These are phyloP conservation scores for Villa cingulata DNA, from an alignment of 2,888 invertebrate genomes.

Conservation along the genomic window DNA sequence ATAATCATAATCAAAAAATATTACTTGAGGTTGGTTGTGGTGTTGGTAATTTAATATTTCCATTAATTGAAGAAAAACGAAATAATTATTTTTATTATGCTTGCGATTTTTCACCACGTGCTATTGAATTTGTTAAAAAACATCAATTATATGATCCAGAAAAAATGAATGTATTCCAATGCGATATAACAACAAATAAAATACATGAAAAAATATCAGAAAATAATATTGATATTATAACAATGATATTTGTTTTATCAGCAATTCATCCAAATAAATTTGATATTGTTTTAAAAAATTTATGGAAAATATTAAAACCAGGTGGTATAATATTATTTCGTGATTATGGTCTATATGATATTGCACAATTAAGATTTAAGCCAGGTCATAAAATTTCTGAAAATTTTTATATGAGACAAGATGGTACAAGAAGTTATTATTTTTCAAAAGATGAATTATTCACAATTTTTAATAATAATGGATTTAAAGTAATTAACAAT, in stretches of 20 bases:
- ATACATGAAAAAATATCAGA: constrained; percentile 43
- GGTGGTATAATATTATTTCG: constrained; percentile 76
- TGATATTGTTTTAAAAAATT: constrained; percentile 44
- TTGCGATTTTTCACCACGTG: constrained; percentile 87
- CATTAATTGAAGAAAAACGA: constrained; percentile 65
- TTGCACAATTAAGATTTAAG: constrained; percentile 90
- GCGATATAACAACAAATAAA: constrained; percentile 63
- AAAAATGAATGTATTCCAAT: constrained; percentile 64
- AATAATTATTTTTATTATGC: constrained; percentile 61
- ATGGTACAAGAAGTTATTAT: constrained; percentile 85
- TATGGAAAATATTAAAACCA: constrained; percentile 50
- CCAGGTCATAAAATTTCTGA: constrained; percentile 84
- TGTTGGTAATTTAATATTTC: constrained; percentile 92
- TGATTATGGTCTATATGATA: constrained; percentile 91
- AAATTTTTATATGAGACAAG: constrained; percentile 90
- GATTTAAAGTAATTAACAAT: constrained; percentile 55
- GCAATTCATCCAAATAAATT: constrained; percentile 85
- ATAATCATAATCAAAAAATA: constrained; percentile 28
- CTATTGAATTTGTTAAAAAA: constrained; percentile 69
- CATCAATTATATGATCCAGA: constrained; percentile 50
- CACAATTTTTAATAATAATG: constrained; percentile 49
- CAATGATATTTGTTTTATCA: constrained; percentile 89
- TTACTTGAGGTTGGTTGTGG: constrained; percentile 87
- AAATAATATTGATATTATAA: constrained; percentile 59
- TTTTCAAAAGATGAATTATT: constrained; percentile 59